These are phyloP conservation scores for Caenorhabditis macrosperma DNA, from an alignment of 2,888 invertebrate genomes.

Conservation along the genomic window DNA sequence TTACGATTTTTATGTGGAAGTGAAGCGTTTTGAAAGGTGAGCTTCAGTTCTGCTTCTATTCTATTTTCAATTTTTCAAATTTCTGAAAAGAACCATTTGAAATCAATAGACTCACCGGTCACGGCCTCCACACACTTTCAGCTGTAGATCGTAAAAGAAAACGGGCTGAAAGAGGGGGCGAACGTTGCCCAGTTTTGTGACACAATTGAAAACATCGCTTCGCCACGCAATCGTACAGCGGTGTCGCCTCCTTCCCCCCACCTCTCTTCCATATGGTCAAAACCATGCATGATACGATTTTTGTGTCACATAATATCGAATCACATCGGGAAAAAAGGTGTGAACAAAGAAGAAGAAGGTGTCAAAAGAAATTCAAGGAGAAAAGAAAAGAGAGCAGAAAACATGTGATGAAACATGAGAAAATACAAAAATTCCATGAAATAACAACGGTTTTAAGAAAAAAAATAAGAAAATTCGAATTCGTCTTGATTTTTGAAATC, in stretches of 20 bases:
- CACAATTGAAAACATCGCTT: conserved; percentile 19
- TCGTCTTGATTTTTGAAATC: no score
- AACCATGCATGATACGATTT: conserved; percentile 35
- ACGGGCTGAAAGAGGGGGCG: conserved; percentile 1
- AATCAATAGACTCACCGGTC: not conserved
- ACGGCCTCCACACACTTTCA: not conserved
- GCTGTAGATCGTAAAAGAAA: conserved; percentile 1
- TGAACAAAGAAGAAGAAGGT: not conserved
- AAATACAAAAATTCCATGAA: no score
- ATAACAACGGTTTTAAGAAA: no score
- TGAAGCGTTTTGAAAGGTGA: no score
- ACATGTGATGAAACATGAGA: no score
- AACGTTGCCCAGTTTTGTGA: conserved; percentile 26
- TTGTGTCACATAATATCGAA: conserved; percentile 17
- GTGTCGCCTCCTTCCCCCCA: conserved; percentile 1
- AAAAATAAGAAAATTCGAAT: no score
- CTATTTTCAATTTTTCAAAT: not conserved
- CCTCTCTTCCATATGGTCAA: conserved; percentile 7
- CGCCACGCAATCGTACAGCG: conserved; percentile 36
- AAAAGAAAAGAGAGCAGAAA: conserved; percentile 7
- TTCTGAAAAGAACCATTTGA: not conserved
- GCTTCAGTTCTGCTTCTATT: no score
- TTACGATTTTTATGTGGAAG: not conserved
- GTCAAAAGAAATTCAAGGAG: not conserved
- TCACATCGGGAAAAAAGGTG: not conserved